phyloP scores from a whole-genome alignment of 2,888 invertebrate species.

The Axea sp. region DNA sequence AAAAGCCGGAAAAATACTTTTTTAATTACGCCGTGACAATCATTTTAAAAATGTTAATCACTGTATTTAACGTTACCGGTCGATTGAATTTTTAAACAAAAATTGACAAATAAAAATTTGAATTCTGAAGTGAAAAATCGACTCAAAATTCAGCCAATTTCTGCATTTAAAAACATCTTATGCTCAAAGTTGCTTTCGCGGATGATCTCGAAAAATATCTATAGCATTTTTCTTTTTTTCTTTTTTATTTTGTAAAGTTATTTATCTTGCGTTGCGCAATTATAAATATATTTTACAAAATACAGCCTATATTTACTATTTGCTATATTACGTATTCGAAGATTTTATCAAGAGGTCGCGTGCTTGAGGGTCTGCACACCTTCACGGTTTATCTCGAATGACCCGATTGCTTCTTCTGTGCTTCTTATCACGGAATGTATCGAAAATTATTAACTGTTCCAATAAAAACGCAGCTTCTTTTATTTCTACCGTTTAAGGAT shows the following conservation, averaged over 20 bases:
- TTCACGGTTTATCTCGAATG: background rate
- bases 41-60: background rate
- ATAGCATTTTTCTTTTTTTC: too few species aligned
- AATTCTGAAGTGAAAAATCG: too few species aligned
- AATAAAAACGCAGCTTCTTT: too few species aligned
- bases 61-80: background rate
- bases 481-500: too few species aligned
- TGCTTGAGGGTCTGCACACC: background rate
- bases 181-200: too few species aligned
- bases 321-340: constrained; percentile 13
- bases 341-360: constrained; percentile 24
- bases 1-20: constrained; percentile 3
- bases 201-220: too few species aligned
- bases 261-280: constrained; percentile 8
- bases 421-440: background rate
- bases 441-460: too few species aligned
- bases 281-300: constrained; percentile 30
- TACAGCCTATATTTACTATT: constrained; percentile 14
- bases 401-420: constrained; percentile 11
- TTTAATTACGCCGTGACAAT: constrained; percentile 9
- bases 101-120: too few species aligned
- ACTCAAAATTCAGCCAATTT: too few species aligned
- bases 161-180: too few species aligned
- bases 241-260: too few species aligned
- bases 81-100: too few species aligned